Conservation (phyloP, 1,140 invertebrate species). For the Drosophila quadrilineata region DNA sequence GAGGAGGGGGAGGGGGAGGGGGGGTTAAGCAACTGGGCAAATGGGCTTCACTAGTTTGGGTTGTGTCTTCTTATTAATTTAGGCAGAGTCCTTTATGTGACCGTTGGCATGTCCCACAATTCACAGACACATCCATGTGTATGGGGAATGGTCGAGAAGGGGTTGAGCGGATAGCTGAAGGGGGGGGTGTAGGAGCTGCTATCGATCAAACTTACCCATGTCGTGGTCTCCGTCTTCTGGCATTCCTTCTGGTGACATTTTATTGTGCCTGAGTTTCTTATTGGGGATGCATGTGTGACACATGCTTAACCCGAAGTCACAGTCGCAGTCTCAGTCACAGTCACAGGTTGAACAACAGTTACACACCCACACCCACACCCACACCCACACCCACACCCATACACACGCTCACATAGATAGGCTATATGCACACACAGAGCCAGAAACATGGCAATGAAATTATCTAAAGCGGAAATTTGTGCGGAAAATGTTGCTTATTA, state of each 20-base stretch:
- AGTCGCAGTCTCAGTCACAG: neutral
- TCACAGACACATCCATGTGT: constrained; percentile 18
- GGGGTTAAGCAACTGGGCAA: too few species aligned
- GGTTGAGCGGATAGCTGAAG: neutral
- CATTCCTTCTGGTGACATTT: constrained; percentile 62
- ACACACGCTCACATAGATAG: too few species aligned
- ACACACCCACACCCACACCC: too few species aligned
- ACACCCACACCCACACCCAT: too few species aligned
- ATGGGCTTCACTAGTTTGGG: constrained; percentile 37
- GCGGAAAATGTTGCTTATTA: constrained; percentile 63
- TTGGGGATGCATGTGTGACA: constrained; percentile 66
- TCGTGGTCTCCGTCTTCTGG: constrained; percentile 33
- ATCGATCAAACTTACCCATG: constrained; percentile 42
- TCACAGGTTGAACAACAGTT: constrained; percentile 28
- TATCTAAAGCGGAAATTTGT: constrained; percentile 53
- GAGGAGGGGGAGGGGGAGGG: too few species aligned
- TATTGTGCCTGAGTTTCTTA: constrained; percentile 47
- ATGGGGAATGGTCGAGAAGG: too few species aligned
- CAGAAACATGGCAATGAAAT: constrained; percentile 39
- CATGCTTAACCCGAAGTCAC: constrained; percentile 28
- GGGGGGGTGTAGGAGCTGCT: constrained; percentile 39
- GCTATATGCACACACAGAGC: too few species aligned
- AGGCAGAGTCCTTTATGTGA: constrained; percentile 53
- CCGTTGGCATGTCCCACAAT: constrained; percentile 53
- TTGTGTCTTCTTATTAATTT: constrained; percentile 75